Percentiles rank a stretch among this genome's conserved stretches.
These are phyloP conservation scores for Blastomussa wellsi DNA, from an alignment of 92 coral and sea anemone species.

Conservation along the genomic window DNA sequence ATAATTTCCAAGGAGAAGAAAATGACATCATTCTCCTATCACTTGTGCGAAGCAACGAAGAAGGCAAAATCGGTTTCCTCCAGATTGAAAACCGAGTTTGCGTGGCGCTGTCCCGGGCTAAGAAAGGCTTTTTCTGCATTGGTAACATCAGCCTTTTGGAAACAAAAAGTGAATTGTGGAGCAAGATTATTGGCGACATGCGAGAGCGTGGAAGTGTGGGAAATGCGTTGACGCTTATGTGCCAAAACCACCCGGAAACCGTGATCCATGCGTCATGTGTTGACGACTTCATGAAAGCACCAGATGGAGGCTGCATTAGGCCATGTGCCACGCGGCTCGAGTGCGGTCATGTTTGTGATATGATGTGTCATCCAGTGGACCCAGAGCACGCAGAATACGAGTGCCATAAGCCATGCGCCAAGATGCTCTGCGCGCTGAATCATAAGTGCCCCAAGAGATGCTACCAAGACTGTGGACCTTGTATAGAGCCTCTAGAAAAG, in stretches of 20 bases:
- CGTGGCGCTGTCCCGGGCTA: conserved; percentile 93
- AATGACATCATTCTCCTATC: conserved; percentile 92
- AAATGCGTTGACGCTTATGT: conserved; percentile 59
- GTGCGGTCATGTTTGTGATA: conserved; percentile 73
- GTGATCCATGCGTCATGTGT: conserved; percentile 75
- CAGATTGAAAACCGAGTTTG: conserved; percentile 87
- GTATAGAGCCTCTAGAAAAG: conserved; percentile 52
- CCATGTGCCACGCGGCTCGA: conserved; percentile 67
- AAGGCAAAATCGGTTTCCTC: conserved; percentile 85
- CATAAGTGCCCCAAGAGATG: conserved; percentile 71
- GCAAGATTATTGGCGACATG: conserved; percentile 75
- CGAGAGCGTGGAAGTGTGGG: conserved; percentile 66
- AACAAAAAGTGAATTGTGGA: conserved; percentile 74
- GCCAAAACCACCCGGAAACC: conserved; percentile 90
- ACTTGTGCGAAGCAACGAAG: conserved; percentile 93
- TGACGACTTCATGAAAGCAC: conserved; percentile 76
- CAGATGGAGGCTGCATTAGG: conserved; percentile 86
- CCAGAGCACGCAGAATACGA: conserved; percentile 72
- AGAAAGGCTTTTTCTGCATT: conserved; percentile 83
- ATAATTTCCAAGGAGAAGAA: conserved; percentile 98
- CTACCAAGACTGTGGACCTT: conserved; percentile 68
- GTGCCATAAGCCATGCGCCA: conserved; percentile 75
- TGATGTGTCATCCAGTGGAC: conserved; percentile 88
- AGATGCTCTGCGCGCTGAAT: conserved; percentile 44
- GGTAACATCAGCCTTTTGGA: conserved; percentile 76